These are phyloP conservation scores for Acrobasis consociella DNA, from an alignment of 2,888 invertebrate genomes.

Conservation along the genomic window DNA sequence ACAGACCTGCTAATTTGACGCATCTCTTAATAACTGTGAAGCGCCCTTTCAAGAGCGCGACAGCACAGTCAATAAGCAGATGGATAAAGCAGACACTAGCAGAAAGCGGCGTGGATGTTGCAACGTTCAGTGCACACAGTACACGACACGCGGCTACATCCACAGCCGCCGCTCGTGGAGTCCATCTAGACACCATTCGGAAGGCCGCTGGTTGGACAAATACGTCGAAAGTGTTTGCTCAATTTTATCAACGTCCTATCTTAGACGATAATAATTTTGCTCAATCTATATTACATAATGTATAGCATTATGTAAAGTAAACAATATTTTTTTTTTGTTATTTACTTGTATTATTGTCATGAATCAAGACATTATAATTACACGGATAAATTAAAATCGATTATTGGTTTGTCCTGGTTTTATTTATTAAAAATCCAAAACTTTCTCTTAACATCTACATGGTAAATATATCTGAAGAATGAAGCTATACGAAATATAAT, in stretches of 20 bases:
- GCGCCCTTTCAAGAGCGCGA: conserved; percentile 22
- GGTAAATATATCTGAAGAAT: conserved; percentile 17
- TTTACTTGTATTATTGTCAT: too few relatives aligned
- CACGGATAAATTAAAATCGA: background rate
- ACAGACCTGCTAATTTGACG: conserved; percentile 4
- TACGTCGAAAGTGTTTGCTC: background rate
- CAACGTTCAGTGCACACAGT: conserved; percentile 12
- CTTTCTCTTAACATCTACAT: conserved; percentile 13
- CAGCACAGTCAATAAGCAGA: conserved; percentile 28
- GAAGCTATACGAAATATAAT: conserved; percentile 17
- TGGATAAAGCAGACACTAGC: conserved; percentile 29
- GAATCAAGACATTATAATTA: too few relatives aligned
- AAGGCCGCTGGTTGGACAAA: background rate
- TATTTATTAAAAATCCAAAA: background rate
- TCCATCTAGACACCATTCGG: background rate
- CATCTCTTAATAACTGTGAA: conserved; percentile 11
- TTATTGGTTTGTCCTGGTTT: background rate
- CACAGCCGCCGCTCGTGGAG: background rate
- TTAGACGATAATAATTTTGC: background rate
- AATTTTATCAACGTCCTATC: background rate
- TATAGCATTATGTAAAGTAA: background rate
- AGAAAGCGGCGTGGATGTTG: conserved; percentile 27
- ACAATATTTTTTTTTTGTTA: too few relatives aligned
- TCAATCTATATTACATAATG: background rate
- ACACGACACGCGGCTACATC: conserved; percentile 21